A percentile compares a stretch with the other conserved stretches of the same genome.
Evolutionary conservation across 2,797 vertebrate species (phyloP).

Genomic region (Iguana delicatissima): DNA sequence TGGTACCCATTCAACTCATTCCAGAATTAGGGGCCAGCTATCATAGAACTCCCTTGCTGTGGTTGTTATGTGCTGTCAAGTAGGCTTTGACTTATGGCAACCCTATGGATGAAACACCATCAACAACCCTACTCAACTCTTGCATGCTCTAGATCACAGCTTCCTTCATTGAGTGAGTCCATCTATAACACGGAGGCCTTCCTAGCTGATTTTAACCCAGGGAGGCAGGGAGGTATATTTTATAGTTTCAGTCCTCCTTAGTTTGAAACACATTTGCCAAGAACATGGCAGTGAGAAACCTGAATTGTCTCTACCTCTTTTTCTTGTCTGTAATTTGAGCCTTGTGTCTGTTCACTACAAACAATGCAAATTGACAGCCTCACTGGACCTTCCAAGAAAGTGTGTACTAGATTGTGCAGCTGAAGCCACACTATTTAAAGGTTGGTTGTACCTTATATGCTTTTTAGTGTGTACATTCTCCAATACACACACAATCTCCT

Average conservation of each 20-base stretch:
- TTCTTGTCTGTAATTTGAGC: not conserved
- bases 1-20: not conserved
- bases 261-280: not conserved
- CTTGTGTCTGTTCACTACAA: not conserved
- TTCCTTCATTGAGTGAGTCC: no score
- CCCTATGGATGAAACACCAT: no score
- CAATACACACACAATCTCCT: no score
- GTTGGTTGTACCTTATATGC: not conserved
- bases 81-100: no score
- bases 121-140: no score
- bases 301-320: not conserved
- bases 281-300: not conserved
- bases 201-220: not conserved
- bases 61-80: no score
- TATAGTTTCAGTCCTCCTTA: not conserved
- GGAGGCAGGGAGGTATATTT: not conserved
- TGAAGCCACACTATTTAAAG: no score
- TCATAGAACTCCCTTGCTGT: not conserved
- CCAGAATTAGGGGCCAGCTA: not conserved
- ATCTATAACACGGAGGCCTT: not conserved
- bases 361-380: no score
- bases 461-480: not conserved
- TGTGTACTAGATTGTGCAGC: not conserved
- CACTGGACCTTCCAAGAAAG: not conserved
- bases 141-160: no score